Conservation (phyloP, 2,113 vertebrate species). For the Plotosus lineatus region DNA sequence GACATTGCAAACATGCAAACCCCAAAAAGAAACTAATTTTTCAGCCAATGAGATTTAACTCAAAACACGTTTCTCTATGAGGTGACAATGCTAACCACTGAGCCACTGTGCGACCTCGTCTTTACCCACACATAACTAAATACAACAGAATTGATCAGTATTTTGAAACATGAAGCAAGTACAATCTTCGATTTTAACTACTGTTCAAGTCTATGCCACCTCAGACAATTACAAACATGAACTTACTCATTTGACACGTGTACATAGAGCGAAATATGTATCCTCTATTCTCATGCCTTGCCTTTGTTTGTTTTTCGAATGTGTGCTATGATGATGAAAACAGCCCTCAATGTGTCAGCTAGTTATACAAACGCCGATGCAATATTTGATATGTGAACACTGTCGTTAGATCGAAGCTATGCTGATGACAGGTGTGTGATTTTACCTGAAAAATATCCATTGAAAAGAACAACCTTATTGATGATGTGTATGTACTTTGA, state of each 20-base stretch:
- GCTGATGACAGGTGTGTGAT: neutral
- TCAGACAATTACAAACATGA: neutral
- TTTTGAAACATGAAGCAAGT: neutral
- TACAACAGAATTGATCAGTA: neutral
- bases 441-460: neutral
- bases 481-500: conserved; percentile 32
- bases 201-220: neutral
- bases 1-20: too few relatives aligned
- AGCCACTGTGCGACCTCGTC: too few relatives aligned
- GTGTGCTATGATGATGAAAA: neutral
- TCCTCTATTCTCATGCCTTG: neutral
- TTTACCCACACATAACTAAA: neutral
- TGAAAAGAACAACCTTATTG: conserved; percentile 4
- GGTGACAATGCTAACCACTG: too few relatives aligned
- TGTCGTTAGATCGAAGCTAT: neutral
- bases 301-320: neutral
- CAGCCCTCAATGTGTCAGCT: neutral
- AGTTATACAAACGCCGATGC: neutral
- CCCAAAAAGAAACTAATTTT: too few relatives aligned
- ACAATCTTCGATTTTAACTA: neutral
- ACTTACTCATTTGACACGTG: neutral
- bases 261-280: neutral
- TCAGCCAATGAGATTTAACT: too few relatives aligned
- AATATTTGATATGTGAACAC: neutral
- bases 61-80: too few relatives aligned